Base-by-base conservation (phyloP, 2,797 vertebrate genomes). In the Intellagama lesueurii region DNA sequence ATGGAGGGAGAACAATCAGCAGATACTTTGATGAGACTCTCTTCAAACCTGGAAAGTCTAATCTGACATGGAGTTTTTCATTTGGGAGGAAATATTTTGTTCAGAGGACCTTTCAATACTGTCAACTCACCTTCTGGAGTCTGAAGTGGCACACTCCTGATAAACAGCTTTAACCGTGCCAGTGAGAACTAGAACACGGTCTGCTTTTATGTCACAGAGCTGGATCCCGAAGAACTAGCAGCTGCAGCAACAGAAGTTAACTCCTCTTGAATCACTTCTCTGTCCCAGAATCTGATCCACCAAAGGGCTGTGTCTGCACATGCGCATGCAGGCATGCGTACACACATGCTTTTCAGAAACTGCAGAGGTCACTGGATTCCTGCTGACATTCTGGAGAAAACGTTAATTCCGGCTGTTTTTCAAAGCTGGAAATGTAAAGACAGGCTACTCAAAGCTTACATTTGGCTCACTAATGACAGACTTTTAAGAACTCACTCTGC, bases 321-420 rank as follows among this genome's bases (percentile, higher is more conserved):
- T 85, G 83, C 52, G 47, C 24, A 6, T 56, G 35, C 28, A 8
- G 14, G n/a, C 4, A 9, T 79, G 69, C n/a, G 17, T 69, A 8
- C 12, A n/a, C 16, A 7, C 77, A 56, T 79, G 26, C 30, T 87
- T 49, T 76, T 68, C 32, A 76, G 56, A 52, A 32, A 64, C 70
- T 81, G n/a, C 84, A 86, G 81, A 89, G 84, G 44, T 52, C 72
- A 40, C 40, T 52, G 44, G 47, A 64, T 32, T 82, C 72, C n/a
- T 77, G 40, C 70, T 56, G 60, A 75, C 78, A 82, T 69, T 52
- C 32, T 7, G 8, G 35, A 44, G 66, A 52, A 19, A 1, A 7
- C 26, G 76, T 75, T 49, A 56, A 73, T 76, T 60, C 80, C 82
- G 28, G 44, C 28, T 30, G n/a, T 35, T 75, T 81, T 76, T 22